Evolutionary conservation across 2,888 invertebrate species (phyloP).

Genomic region (Hirtodrosophila histrioides): DNA sequence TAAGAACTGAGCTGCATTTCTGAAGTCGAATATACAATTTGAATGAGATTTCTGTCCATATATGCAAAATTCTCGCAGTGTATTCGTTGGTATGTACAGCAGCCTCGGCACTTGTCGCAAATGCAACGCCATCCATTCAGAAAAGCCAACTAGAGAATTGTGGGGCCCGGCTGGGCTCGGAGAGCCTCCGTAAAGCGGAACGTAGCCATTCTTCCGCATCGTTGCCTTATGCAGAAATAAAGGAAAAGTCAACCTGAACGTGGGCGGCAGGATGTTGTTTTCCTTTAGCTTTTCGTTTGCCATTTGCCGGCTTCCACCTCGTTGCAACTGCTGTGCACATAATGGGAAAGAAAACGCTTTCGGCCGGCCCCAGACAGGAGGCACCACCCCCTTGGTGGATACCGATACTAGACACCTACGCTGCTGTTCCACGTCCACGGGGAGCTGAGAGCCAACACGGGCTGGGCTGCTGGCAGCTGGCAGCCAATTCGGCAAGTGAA

Average conservation of each 20-base stretch:
- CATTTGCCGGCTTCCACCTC: conserved; percentile 14
- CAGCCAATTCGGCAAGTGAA: conserved; percentile 62
- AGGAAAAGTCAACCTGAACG: conserved; percentile 41
- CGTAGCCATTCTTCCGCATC: conserved; percentile 70
- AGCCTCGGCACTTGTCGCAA: conserved; percentile 40
- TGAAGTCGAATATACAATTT: background rate
- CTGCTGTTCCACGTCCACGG: conserved; percentile 34
- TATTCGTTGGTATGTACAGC: conserved; percentile 4
- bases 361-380: conserved; percentile 47
- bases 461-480: conserved; percentile 34
- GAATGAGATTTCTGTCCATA: no score
- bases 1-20: no score
- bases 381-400: conserved; percentile 25
- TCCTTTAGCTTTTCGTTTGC: conserved; percentile 23
- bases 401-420: conserved; percentile 31
- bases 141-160: conserved; percentile 39
- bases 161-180: conserved; percentile 5
- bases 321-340: conserved; percentile 81
- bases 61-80: conserved; percentile 32
- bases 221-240: conserved; percentile 73
- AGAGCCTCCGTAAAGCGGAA: conserved; percentile 38
- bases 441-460: conserved; percentile 21
- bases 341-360: conserved; percentile 59
- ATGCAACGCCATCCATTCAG: conserved; percentile 43
- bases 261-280: conserved; percentile 3